A percentile compares a stretch with the other conserved stretches of the same genome.
phyloP scores from a whole-genome alignment of 2,113 vertebrate species.

The Ciconia stormi region DNA sequence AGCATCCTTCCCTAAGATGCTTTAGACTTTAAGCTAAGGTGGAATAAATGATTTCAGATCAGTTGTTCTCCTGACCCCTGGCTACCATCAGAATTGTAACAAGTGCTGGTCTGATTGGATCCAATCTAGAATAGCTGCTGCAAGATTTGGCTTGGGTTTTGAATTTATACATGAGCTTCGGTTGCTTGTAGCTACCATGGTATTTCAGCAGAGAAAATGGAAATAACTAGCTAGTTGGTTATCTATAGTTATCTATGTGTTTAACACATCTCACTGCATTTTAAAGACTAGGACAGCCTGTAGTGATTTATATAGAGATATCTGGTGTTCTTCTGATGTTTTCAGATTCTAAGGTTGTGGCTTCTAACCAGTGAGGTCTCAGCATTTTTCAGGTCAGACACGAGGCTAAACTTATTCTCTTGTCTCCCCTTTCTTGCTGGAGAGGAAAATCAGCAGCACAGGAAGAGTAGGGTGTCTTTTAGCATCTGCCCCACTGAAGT shows the following conservation, averaged over 20 bases:
- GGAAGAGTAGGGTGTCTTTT: neutral
- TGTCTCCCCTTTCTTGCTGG: neutral
- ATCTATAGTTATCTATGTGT: neutral
- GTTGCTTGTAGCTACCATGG: neutral
- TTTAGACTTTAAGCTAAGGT: neutral
- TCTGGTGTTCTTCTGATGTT: neutral
- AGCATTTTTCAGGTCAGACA: neutral
- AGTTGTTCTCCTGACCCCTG: neutral
- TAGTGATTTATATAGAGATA: neutral
- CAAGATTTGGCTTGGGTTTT: neutral
- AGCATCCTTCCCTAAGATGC: neutral
- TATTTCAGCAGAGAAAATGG: neutral
- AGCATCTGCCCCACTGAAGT: neutral
- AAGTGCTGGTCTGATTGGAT: neutral
- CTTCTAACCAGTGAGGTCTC: neutral
- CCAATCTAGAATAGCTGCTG: neutral
- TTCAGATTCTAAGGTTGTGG: neutral
- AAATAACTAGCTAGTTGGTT: neutral
- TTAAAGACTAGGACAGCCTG: neutral
- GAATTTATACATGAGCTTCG: neutral
- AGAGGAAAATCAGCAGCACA: neutral
- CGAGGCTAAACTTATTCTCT: neutral
- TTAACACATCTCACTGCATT: neutral
- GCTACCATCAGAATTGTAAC: neutral
- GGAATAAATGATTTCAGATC: neutral